phyloP scores from a whole-genome alignment of 1,140 invertebrate genomes.

The Drosophila pectinifera region DNA sequence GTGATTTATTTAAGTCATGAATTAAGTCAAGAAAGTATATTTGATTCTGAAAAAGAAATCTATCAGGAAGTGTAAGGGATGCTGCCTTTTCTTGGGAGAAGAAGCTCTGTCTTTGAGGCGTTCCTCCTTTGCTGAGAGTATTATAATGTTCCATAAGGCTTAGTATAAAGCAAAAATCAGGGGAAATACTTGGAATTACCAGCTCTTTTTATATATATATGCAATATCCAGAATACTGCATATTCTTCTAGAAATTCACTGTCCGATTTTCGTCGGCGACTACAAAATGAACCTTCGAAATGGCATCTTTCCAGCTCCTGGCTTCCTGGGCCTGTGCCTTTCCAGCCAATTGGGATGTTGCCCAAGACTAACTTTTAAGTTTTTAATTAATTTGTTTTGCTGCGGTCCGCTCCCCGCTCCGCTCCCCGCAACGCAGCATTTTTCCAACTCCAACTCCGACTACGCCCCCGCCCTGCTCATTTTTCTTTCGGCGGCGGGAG shows the following conservation, averaged over 20 bases:
- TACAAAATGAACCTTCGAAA: slow-evolving; percentile 21
- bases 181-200: background rate
- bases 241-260: slow-evolving; percentile 18
- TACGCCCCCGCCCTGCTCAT: slow-evolving; percentile 40
- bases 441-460: slow-evolving; percentile 4
- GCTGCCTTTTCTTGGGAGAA: too few species aligned
- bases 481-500: slow-evolving; percentile 33
- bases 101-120: too few species aligned
- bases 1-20: background rate
- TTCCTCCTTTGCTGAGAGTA: too few species aligned
- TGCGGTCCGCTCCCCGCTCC: slow-evolving; percentile 60
- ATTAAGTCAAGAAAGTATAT: background rate
- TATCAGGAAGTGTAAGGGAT: background rate
- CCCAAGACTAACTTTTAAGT: slow-evolving; percentile 70
- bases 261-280: slow-evolving; percentile 4
- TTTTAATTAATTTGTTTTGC: slow-evolving; percentile 81
- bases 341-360: slow-evolving; percentile 29
- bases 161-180: too few species aligned
- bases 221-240: background rate
- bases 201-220: background rate
- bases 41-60: background rate
- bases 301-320: slow-evolving; percentile 11
- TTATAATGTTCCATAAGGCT: too few species aligned
- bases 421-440: slow-evolving; percentile 23
- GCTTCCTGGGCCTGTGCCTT: slow-evolving; percentile 5